A percentile compares a stretch with the other conserved stretches of the same genome.
Conservation (phyloP, 1,140 invertebrate genomes). For the Adelges cooleyi region DNA sequence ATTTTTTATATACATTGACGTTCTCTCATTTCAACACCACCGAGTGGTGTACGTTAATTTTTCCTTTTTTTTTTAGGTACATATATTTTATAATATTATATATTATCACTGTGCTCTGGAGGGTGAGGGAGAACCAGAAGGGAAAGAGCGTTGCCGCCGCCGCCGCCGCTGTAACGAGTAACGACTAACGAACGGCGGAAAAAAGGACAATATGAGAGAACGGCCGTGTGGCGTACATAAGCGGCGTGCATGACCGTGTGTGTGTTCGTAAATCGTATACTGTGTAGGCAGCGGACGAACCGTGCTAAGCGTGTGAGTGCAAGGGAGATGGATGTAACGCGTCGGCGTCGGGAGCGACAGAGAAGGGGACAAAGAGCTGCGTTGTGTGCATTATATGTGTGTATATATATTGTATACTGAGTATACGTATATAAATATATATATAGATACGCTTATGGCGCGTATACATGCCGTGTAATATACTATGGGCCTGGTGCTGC, state of each 20-base stretch:
- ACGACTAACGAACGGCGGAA: slow-evolving; percentile 7
- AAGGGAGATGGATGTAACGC: no score
- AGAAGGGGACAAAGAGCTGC: no score
- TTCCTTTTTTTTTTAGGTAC: no score
- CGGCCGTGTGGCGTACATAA: slow-evolving; percentile 3
- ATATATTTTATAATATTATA: no score
- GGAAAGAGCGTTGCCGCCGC: background rate
- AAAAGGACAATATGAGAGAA: slow-evolving; percentile 24
- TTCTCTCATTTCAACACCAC: no score
- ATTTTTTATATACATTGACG: no score
- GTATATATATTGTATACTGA: slow-evolving; percentile 1
- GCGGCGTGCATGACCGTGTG: background rate
- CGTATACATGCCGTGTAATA: background rate
- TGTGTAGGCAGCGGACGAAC: background rate
- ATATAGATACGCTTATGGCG: background rate
- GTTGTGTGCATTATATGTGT: background rate
- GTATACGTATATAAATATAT: background rate
- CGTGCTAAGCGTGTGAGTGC: background rate
- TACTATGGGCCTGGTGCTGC: background rate
- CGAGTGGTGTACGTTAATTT: no score
- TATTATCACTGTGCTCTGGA: background rate
- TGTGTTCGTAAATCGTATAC: background rate
- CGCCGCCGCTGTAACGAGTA: no score
- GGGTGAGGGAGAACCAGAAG: no score
- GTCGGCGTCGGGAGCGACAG: no score